Base-by-base conservation (phyloP, 2,113 vertebrate genomes). In the Abramis brama region DNA sequence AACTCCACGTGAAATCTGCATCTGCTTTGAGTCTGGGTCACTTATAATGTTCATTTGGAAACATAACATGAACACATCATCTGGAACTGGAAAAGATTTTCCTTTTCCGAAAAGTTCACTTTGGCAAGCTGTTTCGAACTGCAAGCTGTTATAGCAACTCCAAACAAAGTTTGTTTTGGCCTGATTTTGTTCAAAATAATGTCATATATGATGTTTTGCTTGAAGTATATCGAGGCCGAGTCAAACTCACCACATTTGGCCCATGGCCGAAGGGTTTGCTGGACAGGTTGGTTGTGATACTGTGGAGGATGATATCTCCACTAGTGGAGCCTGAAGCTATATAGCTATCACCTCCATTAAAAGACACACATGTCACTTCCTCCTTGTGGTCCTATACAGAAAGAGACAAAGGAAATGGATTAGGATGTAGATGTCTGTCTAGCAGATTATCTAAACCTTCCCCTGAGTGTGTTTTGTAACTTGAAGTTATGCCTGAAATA, bases 241-340 rank as follows among this genome's bases (percentile, higher is more conserved):
- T 62, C 13, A 68, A 9, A 64, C 91, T 77, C 88, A 98, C 98
- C 96, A 99, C 97, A 87, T 91, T 94, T 93, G 91, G 94, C 55
- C 96, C 97, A 62, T 97, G 95, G n/a, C 97, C 97, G 87, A 99
- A 99, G 17, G 97, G 94, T 89, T 95, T 95, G 91, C 96, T 96
- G 85, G 97, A 98, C 79, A 97, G 92, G 93, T 99, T 99, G 85
- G 97, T 99, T 84, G 96, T 97, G 88, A 99, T 90, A 82, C 96
- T 98, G 92, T 99, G 96, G 25, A 99, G 93, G 87, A 98, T 95
- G 87, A 99, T 96, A 86, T 99, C 97, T 57, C 98, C 98, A 76
- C 97, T 98, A 91, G 96, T 91, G 89, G 98, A 99, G 25, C 98
- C 98, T 12, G 98, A 99, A 52, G 95, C 97, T 71, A 99, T 39